phyloP scores from a whole-genome alignment of 2,797 vertebrate genomes.

The Notolepis coatsorum region DNA sequence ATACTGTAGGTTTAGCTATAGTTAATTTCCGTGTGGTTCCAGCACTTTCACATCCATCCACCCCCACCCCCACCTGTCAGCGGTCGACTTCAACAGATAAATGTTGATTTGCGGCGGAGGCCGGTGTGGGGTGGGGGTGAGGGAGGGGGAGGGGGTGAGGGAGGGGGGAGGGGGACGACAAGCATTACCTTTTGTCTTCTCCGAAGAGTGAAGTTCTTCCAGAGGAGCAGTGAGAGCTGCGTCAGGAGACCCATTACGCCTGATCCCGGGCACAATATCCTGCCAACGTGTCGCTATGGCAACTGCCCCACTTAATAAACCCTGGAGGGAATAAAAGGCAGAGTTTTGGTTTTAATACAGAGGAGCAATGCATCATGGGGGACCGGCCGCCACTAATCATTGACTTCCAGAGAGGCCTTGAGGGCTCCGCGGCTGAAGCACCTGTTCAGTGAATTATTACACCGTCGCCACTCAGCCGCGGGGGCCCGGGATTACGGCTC shows the following conservation, averaged over 20 bases:
- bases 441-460: constrained; percentile 72
- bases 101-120: constrained; percentile 35
- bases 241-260: constrained; percentile 91
- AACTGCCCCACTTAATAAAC: constrained; percentile 81
- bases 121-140: not conserved
- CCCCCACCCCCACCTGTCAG: too few species aligned
- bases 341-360: constrained; percentile 80
- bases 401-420: constrained; percentile 66
- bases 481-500: constrained; percentile 42
- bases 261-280: constrained; percentile 76
- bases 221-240: constrained; percentile 93
- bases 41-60: too few species aligned
- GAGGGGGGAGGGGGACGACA: not conserved
- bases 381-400: constrained; percentile 77
- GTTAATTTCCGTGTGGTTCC: too few species aligned
- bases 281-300: constrained; percentile 79
- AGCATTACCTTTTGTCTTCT: constrained; percentile 93
- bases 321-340: constrained; percentile 79
- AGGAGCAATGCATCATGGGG: constrained; percentile 75
- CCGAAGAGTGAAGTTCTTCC: constrained; percentile 98
- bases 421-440: constrained; percentile 69
- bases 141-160: constrained; percentile 25
- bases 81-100: constrained; percentile 52
- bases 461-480: constrained; percentile 62
- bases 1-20: too few species aligned